Percentiles rank a stretch among this genome's conserved stretches.
phyloP scores from a whole-genome alignment of 2,888 invertebrate species.

The Crioceris asparagi region DNA sequence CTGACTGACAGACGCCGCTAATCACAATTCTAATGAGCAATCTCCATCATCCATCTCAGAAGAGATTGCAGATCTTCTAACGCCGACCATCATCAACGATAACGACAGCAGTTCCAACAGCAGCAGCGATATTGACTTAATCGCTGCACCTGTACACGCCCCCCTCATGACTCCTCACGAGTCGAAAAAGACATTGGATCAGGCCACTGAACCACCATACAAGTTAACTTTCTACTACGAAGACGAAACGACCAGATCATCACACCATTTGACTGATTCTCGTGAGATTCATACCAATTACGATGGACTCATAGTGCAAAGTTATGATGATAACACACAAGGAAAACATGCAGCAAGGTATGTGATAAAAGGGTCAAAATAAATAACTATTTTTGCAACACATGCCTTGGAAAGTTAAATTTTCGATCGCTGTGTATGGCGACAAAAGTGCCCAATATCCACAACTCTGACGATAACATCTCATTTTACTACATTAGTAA shows the following conservation, averaged over 20 bases:
- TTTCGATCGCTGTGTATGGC: too few species aligned
- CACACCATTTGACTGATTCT: slow-evolving; percentile 4
- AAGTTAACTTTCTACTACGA: slow-evolving; percentile 34
- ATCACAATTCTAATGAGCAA: slow-evolving; percentile 40
- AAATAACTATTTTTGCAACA: too few species aligned
- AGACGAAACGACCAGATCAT: slow-evolving; percentile 21
- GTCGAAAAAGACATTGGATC: background rate
- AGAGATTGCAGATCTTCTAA: too few species aligned
- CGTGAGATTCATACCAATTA: slow-evolving; percentile 19
- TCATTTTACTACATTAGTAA: too few species aligned
- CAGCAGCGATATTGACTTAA: slow-evolving; percentile 10
- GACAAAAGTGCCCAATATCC: too few species aligned
- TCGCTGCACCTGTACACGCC: slow-evolving; percentile 10
- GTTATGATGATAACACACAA: slow-evolving; percentile 25
- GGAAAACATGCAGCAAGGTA: slow-evolving; percentile 16
- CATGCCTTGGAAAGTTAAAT: too few species aligned
- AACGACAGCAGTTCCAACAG: slow-evolving; percentile 8
- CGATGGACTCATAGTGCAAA: slow-evolving; percentile 33
- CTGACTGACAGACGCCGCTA: slow-evolving; percentile 56
- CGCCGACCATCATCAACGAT: slow-evolving; percentile 11
- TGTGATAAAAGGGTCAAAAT: too few species aligned
- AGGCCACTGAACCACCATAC: slow-evolving; percentile 24
- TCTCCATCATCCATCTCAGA: too few species aligned
- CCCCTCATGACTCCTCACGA: slow-evolving; percentile 14
- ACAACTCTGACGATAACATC: too few species aligned